Conservation (phyloP, 2,888 invertebrate genomes). For the Pseudoips prasinana region DNA sequence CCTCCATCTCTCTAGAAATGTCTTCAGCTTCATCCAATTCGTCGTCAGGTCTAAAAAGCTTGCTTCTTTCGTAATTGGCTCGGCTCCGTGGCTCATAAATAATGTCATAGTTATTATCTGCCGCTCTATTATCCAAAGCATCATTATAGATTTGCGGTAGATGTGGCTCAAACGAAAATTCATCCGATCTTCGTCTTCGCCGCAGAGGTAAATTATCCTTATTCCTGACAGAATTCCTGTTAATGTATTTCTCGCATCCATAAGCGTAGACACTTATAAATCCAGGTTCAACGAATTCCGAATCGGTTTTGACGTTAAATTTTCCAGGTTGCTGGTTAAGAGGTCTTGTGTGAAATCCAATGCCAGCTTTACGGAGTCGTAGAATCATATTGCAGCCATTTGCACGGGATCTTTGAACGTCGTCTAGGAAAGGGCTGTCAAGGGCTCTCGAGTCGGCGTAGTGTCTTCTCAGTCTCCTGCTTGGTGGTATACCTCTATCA, state of each 20-base stretch:
- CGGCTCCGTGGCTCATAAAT: slow-evolving; percentile 62
- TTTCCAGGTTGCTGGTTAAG: slow-evolving; percentile 85
- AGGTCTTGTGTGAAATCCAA: slow-evolving; percentile 89
- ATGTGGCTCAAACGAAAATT: slow-evolving; percentile 64
- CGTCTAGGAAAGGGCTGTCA: slow-evolving; percentile 46
- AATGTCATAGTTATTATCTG: slow-evolving; percentile 58
- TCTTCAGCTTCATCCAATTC: slow-evolving; percentile 84
- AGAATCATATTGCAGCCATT: slow-evolving; percentile 89
- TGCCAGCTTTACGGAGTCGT: slow-evolving; percentile 88
- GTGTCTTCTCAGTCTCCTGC: slow-evolving; percentile 52
- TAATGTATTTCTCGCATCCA: slow-evolving; percentile 86
- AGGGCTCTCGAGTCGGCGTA: slow-evolving; percentile 64
- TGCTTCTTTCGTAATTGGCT: slow-evolving; percentile 71
- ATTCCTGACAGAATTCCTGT: slow-evolving; percentile 64
- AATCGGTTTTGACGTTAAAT: slow-evolving; percentile 89
- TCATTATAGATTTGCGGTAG: slow-evolving; percentile 45
- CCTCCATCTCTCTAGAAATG: slow-evolving; percentile 91
- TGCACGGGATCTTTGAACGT: slow-evolving; percentile 66
- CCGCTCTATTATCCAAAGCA: slow-evolving; percentile 45
- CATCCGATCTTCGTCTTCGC: slow-evolving; percentile 61
- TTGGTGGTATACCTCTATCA: slow-evolving; percentile 56
- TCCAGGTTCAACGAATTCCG: slow-evolving; percentile 91
- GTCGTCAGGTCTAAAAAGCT: slow-evolving; percentile 75
- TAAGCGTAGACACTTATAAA: slow-evolving; percentile 93
- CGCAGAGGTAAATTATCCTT: slow-evolving; percentile 62